phyloP scores from a whole-genome alignment of 2,113 vertebrate genomes.

The Phrynosoma blainvillii region DNA sequence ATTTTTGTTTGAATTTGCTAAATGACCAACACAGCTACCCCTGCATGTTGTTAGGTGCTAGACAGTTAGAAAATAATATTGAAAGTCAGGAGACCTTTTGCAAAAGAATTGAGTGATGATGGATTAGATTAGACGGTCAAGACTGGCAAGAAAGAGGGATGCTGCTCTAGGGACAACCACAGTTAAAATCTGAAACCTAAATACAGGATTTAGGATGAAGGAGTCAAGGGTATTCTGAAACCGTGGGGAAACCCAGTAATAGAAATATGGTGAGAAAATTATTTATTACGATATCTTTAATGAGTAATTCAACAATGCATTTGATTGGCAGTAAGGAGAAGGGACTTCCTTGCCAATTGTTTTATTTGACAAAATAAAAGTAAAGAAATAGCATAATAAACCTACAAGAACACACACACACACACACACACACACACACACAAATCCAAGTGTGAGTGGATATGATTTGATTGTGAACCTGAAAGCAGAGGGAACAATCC shows the following conservation, averaged over 20 bases:
- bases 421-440: no score
- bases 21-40: no score
- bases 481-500: fast-evolving
- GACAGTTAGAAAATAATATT: no score
- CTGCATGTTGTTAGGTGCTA: no score
- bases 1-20: no score
- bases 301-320: background rate
- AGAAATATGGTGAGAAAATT: background rate
- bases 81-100: background rate
- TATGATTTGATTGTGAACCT: background rate
- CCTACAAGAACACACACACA: background rate
- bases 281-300: background rate
- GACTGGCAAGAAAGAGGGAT: background rate
- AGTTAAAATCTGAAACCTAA: background rate
- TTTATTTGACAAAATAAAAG: background rate
- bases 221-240: background rate
- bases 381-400: background rate
- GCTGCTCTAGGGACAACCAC: background rate
- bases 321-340: background rate
- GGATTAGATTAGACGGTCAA: no score
- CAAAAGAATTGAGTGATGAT: background rate
- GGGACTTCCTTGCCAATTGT: background rate
- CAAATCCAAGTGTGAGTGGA: background rate
- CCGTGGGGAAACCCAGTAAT: background rate
- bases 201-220: background rate